A percentile compares a stretch with the other conserved stretches of the same genome.
Evolutionary conservation across 2,797 vertebrate species (phyloP).

Genomic region (Darevskia mixta): DNA sequence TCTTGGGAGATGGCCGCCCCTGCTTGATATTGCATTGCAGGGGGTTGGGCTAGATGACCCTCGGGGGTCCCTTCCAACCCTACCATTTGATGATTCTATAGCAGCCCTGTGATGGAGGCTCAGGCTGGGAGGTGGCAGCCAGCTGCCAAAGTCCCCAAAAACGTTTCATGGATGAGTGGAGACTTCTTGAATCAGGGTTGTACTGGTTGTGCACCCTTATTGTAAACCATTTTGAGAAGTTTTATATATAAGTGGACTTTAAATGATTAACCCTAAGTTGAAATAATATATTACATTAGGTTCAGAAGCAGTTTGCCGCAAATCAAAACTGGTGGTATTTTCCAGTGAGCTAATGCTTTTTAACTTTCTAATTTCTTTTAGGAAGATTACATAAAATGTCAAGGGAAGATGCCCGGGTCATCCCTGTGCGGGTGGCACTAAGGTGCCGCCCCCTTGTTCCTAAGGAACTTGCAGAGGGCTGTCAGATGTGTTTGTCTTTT

Average conservation of each 20-base stretch:
- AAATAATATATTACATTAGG: not conserved
- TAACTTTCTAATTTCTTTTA: not conserved
- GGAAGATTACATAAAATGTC: conserved; percentile 68
- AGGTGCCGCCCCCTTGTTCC: conserved; percentile 91
- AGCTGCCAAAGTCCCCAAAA: no score
- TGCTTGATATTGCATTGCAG: no score
- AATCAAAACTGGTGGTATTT: not conserved
- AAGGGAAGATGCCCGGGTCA: conserved; percentile 86
- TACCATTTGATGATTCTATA: no score
- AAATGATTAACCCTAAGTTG: no score
- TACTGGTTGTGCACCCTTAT: no score
- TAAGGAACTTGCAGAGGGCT: conserved; percentile 92
- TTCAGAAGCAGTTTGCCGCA: not conserved
- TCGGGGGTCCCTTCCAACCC: no score
- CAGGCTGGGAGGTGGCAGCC: not conserved
- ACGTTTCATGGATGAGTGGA: no score
- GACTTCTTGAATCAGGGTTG: no score
- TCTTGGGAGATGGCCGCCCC: no score
- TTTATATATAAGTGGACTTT: no score
- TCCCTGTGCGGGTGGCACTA: conserved; percentile 92
- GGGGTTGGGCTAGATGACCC: no score
- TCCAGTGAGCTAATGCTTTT: not conserved
- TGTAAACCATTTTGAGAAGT: no score
- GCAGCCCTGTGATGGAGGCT: not conserved
- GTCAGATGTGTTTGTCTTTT: conserved; percentile 91